Evolutionary conservation across 2,888 invertebrate genomes (phyloP).

Genomic region (Nasonia oneida): DNA sequence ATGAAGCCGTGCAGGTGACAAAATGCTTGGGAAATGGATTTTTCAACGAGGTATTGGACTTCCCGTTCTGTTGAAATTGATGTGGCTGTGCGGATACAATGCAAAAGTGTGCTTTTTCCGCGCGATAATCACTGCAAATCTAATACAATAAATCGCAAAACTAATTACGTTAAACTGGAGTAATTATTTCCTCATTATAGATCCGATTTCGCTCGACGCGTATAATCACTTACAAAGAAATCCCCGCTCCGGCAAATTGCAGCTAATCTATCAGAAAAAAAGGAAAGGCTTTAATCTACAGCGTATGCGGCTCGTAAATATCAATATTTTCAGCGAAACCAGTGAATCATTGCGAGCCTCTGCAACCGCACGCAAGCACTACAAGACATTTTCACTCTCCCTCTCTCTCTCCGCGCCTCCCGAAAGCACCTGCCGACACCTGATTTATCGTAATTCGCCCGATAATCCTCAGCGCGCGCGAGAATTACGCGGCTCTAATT

Average conservation of each 20-base stretch:
- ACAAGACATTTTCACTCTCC: neutral
- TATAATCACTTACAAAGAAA: neutral
- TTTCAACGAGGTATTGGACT: neutral
- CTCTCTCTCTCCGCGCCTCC: neutral
- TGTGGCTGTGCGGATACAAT: neutral
- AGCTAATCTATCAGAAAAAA: neutral
- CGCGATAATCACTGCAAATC: too few species aligned
- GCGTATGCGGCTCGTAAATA: slow-evolving; percentile 36
- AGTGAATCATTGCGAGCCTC: neutral
- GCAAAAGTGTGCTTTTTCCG: too few species aligned
- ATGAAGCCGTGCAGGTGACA: slow-evolving; percentile 6
- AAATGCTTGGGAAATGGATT: slow-evolving; percentile 1
- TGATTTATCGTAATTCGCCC: slow-evolving; percentile 46
- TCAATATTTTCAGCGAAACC: slow-evolving; percentile 29
- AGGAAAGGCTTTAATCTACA: neutral
- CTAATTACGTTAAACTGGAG: neutral
- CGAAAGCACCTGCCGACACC: neutral
- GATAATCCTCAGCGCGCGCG: slow-evolving; percentile 42
- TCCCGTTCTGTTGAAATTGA: neutral
- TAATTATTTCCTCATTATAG: neutral
- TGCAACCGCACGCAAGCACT: neutral
- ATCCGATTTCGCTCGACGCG: neutral
- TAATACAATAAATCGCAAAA: neutral
- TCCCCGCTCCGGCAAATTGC: neutral
- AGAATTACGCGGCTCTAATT: slow-evolving; percentile 41